phyloP scores from a whole-genome alignment of 2,113 vertebrate species.

The Sinocyclocheilus anshuiensis region DNA sequence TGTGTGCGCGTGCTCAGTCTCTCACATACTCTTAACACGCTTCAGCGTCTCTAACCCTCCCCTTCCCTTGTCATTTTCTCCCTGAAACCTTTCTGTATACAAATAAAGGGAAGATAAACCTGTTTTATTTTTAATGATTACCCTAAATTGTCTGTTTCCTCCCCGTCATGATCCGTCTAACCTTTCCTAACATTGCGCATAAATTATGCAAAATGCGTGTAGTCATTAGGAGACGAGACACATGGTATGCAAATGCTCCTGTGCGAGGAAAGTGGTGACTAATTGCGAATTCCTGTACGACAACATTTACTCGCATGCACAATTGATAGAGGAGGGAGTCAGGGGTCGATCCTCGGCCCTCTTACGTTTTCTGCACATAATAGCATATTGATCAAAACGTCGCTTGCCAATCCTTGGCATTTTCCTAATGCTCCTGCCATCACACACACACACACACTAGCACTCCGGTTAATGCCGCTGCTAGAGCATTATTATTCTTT shows the following conservation, averaged over 20 bases:
- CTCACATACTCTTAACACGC: constrained; percentile 34
- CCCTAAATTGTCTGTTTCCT: background rate
- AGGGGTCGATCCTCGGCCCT: background rate
- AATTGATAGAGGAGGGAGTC: background rate
- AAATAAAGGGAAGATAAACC: constrained; percentile 23
- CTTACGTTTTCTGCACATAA: constrained; percentile 27
- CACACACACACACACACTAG: background rate
- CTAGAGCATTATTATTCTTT: constrained; percentile 10
- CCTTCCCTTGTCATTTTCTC: constrained; percentile 7
- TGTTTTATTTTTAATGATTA: background rate
- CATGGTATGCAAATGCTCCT: background rate
- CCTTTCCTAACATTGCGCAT: background rate
- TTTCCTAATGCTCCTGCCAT: constrained; percentile 47
- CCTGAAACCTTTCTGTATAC: constrained; percentile 1
- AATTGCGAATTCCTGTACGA: background rate
- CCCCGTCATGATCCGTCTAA: background rate
- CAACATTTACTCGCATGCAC: background rate
- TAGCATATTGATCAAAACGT: constrained; percentile 38
- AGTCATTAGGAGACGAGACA: background rate
- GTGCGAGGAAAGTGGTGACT: background rate
- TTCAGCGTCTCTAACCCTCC: constrained; percentile 43
- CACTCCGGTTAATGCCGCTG: background rate
- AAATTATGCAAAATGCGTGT: constrained; percentile 24
- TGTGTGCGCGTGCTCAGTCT: constrained; percentile 29
- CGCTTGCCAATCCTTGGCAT: background rate